Base-by-base conservation (phyloP, 2,797 vertebrate genomes). In the Myotis vivesi region DNA sequence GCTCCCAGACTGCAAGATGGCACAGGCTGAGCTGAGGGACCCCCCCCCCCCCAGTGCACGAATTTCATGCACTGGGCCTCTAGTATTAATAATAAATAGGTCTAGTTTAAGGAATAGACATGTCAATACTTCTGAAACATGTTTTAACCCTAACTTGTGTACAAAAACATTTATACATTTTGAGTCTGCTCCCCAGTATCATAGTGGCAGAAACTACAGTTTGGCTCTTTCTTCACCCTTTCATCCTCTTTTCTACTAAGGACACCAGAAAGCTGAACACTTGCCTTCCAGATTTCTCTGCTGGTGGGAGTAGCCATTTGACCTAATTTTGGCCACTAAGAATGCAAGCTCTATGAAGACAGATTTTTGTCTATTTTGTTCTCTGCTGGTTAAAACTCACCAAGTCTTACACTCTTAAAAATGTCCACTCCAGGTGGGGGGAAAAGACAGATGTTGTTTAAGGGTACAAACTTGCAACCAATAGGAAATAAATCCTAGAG, bases 361-460 rank as follows among this genome's bases (percentile, higher is more conserved):
- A 57, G 23, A 59, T 80, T 80, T 89, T 77, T 71, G 23, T 77
- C 77, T 87, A 17, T 90, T 82, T 94, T 68, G 1, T 92, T 85
- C 53, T 69, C 12, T 91, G 12, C 49, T 82, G 15, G n/a, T 64
- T 33, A 72, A 90, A 72, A 90, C 57, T 84, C 53, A 89, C 41
- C 72, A 55, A 16, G 73, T 72, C 46, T 25, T 71, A 75, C 8
- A 55, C 51, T 64, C 17, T 72, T 72, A 66, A 94, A 82, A 79
- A 86, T 71, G 41, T 51, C 20, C 41, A 41, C 9, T 71, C 86
- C 71, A 64, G 11, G 7, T 86, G 19, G 59, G 30, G 13, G 22
- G 55, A 46, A 41, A 23, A 20, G 53, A 69, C 41, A 79, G 41
- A 62, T 87, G 73, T 72, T 71, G n/a, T 69, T 49, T 49, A 79